Conservation (phyloP, 2,888 invertebrate species). For the Anarsia innoxiella region DNA sequence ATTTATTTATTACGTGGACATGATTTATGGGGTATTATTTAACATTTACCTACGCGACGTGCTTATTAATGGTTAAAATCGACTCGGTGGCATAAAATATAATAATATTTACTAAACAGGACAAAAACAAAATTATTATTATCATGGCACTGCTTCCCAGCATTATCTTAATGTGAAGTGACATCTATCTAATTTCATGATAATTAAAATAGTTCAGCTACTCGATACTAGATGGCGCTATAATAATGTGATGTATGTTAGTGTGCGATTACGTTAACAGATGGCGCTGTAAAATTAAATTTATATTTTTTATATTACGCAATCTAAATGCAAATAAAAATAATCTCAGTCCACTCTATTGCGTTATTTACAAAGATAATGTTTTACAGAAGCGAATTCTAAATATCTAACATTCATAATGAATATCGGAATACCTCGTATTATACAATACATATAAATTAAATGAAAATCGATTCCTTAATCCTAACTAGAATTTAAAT, state of each 20-base stretch:
- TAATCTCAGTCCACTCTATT: constrained; percentile 69
- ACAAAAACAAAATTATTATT: no score
- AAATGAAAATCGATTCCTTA: constrained; percentile 45
- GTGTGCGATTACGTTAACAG: neutral
- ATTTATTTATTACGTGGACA: no score
- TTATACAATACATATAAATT: constrained; percentile 66
- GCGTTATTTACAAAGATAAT: constrained; percentile 48
- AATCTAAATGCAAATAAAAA: constrained; percentile 62
- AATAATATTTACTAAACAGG: no score
- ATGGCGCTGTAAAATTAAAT: neutral
- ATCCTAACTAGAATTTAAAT: constrained; percentile 50
- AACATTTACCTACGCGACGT: no score
- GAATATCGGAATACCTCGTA: constrained; percentile 69
- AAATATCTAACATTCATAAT: constrained; percentile 57
- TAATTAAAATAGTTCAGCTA: constrained; percentile 22
- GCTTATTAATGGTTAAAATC: no score
- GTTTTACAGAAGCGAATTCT: constrained; percentile 54
- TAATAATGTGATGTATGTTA: no score
- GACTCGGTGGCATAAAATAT: no score
- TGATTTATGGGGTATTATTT: no score
- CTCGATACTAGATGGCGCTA: constrained; percentile 40
- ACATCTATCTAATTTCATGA: no score
- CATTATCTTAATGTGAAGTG: no score
- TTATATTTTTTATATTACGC: constrained; percentile 24
- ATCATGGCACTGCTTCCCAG: constrained; percentile 32